Percentiles rank a stretch among this genome's conserved stretches.
Evolutionary conservation across 2,888 invertebrate species (phyloP).

Genomic region (Caenorhabditis macrosperma): DNA sequence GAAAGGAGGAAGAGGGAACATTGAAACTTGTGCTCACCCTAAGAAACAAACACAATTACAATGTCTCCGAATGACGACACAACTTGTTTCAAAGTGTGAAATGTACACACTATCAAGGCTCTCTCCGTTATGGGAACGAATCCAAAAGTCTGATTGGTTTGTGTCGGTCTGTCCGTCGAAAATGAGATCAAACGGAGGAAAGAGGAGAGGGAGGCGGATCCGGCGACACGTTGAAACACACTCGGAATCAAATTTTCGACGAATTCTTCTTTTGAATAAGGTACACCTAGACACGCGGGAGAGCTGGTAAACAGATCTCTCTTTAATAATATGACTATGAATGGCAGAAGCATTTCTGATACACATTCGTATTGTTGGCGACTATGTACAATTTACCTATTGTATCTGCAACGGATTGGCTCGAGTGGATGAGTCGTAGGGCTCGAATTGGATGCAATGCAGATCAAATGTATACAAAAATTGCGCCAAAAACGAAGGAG

Average conservation of each 20-base stretch:
- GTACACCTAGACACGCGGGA: neutral
- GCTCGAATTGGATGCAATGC: neutral
- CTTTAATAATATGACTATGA: too few species aligned
- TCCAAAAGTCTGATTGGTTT: conserved; percentile 7
- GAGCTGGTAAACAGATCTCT: too few species aligned
- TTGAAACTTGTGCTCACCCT: neutral
- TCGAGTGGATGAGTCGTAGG: neutral
- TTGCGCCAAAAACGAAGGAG: neutral
- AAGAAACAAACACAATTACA: conserved; percentile 5
- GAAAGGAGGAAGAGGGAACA: conserved; percentile 1
- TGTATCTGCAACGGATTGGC: neutral
- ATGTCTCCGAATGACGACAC: conserved; percentile 10
- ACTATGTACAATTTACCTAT: too few species aligned
- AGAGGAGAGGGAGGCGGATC: neutral
- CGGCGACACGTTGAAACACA: conserved; percentile 10
- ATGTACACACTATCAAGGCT: too few species aligned
- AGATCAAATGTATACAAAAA: conserved; percentile 26
- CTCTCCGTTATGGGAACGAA: neutral
- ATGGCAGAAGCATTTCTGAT: too few species aligned
- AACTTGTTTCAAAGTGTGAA: conserved; percentile 19
- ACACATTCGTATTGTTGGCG: too few species aligned
- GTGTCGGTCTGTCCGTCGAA: conserved; percentile 12
- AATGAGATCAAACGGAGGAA: conserved; percentile 21
- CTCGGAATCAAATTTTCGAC: conserved; percentile 4
- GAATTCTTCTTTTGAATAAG: neutral